These are phyloP conservation scores for Drosophila lutescens DNA, from an alignment of 2,888 invertebrate species.

Conservation along the genomic window DNA sequence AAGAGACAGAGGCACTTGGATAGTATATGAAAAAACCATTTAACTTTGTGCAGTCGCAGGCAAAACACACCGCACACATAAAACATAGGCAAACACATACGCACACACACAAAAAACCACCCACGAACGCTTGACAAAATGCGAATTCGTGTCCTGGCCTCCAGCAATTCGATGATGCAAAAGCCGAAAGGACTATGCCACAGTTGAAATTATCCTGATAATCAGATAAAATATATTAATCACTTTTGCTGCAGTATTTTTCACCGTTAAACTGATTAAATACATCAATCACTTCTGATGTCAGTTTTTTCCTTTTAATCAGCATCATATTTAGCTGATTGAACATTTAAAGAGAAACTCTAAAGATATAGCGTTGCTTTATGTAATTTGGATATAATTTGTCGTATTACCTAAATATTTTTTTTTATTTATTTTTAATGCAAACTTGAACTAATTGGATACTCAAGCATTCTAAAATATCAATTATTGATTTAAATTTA, in stretches of 20 bases:
- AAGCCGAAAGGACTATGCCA: background rate
- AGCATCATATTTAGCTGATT: background rate
- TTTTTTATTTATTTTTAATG: too few relatives aligned
- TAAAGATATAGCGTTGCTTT: background rate
- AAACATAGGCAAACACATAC: constrained; percentile 26
- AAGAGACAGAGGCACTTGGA: background rate
- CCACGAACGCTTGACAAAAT: constrained; percentile 22
- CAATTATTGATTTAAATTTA: too few relatives aligned
- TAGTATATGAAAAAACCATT: constrained; percentile 46
- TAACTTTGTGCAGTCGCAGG: constrained; percentile 44
- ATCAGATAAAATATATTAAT: background rate
- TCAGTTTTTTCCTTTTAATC: too few relatives aligned
- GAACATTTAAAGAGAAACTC: background rate
- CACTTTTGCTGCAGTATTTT: background rate
- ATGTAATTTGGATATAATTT: background rate
- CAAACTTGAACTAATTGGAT: too few relatives aligned
- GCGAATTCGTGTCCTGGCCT: constrained; percentile 25
- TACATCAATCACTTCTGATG: background rate
- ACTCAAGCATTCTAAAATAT: too few relatives aligned
- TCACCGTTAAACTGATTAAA: background rate
- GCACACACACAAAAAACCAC: too few relatives aligned
- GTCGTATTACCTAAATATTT: too few relatives aligned
- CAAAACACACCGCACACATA: constrained; percentile 35
- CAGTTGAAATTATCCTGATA: background rate
- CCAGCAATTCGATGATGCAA: constrained; percentile 12